Percentiles rank a stretch among this genome's conserved stretches.
phyloP scores from a whole-genome alignment of 2,888 invertebrate genomes.

The Hartigia nigra region DNA sequence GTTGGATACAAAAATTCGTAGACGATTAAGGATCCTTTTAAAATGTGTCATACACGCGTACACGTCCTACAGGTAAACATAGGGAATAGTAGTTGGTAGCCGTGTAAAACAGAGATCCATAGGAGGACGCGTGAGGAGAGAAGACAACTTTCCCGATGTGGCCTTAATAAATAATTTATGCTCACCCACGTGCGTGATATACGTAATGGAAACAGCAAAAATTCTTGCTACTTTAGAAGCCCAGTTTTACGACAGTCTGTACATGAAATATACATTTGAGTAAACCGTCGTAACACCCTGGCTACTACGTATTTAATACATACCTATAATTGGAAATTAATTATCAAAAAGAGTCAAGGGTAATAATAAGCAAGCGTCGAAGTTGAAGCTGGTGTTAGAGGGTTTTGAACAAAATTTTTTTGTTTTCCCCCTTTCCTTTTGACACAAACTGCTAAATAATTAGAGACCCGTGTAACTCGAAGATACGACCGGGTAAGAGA shows the following conservation, averaged over 20 bases:
- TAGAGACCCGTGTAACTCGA: conserved; percentile 18
- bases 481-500: conserved; percentile 18
- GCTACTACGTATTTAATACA: not conserved
- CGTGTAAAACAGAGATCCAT: too few species aligned
- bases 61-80: not conserved
- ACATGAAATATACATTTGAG: not conserved
- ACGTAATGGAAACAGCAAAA: not conserved
- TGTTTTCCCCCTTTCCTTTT: not conserved
- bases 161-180: not conserved
- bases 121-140: not conserved
- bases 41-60: not conserved
- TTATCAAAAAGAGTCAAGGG: too few species aligned
- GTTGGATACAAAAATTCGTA: not conserved
- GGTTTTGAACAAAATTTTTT: not conserved
- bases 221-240: not conserved
- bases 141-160: not conserved
- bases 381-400: not conserved
- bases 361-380: not conserved
- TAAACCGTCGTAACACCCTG: not conserved
- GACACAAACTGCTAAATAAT: conserved; percentile 13
- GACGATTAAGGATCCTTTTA: not conserved
- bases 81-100: not conserved
- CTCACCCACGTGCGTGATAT: not conserved
- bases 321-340: too few species aligned
- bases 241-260: not conserved